Base-by-base conservation (phyloP, 2,797 vertebrate species). In the Alexandromys oeconomus region DNA sequence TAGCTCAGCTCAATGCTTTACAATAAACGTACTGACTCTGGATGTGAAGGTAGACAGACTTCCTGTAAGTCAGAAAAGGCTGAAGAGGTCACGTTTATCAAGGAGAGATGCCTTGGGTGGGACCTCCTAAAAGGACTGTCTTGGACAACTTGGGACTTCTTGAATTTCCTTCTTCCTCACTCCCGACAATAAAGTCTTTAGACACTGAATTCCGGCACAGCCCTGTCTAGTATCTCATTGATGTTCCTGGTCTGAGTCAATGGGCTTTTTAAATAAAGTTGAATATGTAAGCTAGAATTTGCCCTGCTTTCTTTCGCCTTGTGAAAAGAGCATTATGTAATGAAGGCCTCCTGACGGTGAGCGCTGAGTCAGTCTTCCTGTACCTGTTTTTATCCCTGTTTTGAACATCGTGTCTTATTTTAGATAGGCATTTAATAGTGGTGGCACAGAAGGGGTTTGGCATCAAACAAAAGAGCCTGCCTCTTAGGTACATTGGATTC, bases 341-440 rank as follows among this genome's bases (percentile, higher is more conserved):
- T 37, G 37, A 95, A 77, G 13, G 0, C 29, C 46, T 89, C 17
- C 13, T 71, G 34, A 87, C 31, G 80, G 23, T 27, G 19, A 87
- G 13, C 2, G 43, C 14, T 89, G 57, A 89, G 23, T 65, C 48
- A 13, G 6, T 71, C 19, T 65, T 15, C 13, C 43, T 3, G 17
- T 57, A 48, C 5, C 54, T 94, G 11, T 13, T 80, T 91, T 77
- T 71, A 69, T 14, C 43, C 86, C 17, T 27, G 27, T 57, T 71
- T 95, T 88, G 43, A 79, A 74, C 7, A 51, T 29, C 48, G 21
- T 59, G 14, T 94, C 51, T 86, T 19, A 86, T 69, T 92, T 93
- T 29, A 63, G 17, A 69, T 54, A 61, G 29, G 14, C 21, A 69
- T 40, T 5, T 43, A 71, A 59, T 19, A 92, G 31, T 92, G 7